Conservation (phyloP, 1,140 invertebrate genomes). For the Pachypsylla venusta region DNA sequence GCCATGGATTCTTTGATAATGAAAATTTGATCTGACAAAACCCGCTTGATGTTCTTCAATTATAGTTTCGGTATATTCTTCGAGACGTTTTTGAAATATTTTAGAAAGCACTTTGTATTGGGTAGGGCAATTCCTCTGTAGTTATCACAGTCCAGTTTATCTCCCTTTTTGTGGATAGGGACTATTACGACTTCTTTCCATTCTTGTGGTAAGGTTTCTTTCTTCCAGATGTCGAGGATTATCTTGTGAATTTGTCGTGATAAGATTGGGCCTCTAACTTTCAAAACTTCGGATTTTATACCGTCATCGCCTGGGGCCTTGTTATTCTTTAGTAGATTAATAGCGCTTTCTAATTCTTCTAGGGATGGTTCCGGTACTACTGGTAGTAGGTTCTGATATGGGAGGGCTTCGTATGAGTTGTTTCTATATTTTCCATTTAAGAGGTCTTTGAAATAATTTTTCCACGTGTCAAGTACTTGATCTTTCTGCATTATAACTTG, state of each 20-base stretch:
- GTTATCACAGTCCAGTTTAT: constrained; percentile 20
- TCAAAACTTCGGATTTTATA: constrained; percentile 12
- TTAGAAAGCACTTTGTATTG: constrained; percentile 19
- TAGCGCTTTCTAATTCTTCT: background rate
- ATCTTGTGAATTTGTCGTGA: constrained; percentile 9
- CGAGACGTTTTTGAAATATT: constrained; percentile 6
- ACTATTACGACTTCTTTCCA: constrained; percentile 21
- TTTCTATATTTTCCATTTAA: constrained; percentile 13
- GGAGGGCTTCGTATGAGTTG: background rate
- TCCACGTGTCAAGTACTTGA: constrained; percentile 14
- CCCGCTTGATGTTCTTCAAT: constrained; percentile 15
- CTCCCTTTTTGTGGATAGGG: constrained; percentile 25
- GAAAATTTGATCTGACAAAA: constrained; percentile 13
- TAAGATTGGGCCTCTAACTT: background rate
- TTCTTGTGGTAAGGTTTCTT: constrained; percentile 19
- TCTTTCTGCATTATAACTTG: background rate
- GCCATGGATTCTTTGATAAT: constrained; percentile 13
- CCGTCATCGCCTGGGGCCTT: constrained; percentile 14
- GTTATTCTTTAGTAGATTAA: constrained; percentile 4
- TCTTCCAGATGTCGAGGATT: constrained; percentile 12
- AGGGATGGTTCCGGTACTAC: background rate
- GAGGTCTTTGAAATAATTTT: constrained; percentile 17
- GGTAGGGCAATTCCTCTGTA: constrained; percentile 23
- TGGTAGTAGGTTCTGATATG: background rate
- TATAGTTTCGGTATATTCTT: constrained; percentile 1